These are phyloP conservation scores for Choristoneura fumiferana DNA, from an alignment of 1,140 invertebrate genomes.

Conservation along the genomic window DNA sequence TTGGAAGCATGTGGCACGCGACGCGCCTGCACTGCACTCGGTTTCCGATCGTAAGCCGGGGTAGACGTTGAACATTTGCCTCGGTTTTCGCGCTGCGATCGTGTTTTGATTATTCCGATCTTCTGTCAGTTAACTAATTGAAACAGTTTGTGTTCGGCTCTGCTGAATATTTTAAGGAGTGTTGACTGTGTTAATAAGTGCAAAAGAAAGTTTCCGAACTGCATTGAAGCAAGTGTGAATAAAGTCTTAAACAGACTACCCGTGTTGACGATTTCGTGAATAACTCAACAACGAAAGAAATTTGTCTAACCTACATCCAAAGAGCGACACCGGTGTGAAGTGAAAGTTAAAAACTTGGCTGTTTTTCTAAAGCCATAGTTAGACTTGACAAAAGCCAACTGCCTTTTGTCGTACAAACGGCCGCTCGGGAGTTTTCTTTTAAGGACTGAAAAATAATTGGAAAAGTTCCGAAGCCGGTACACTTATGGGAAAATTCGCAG, in stretches of 20 bases:
- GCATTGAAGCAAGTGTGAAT: conserved; percentile 19
- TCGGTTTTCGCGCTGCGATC: conserved; percentile 45
- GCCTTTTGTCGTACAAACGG: conserved; percentile 27
- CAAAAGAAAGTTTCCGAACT: conserved; percentile 30
- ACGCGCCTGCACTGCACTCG: conserved; percentile 53
- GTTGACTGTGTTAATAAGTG: conserved; percentile 27
- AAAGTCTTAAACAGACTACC: conserved; percentile 28
- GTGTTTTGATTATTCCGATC: conserved; percentile 61
- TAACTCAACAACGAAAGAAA: conserved; percentile 42
- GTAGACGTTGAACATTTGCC: conserved; percentile 39
- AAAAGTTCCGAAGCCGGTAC: conserved; percentile 44
- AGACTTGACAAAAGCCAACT: conserved; percentile 34
- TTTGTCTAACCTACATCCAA: conserved; percentile 56
- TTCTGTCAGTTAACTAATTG: conserved; percentile 23
- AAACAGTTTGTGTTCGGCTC: conserved; percentile 22
- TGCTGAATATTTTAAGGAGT: conserved; percentile 3
- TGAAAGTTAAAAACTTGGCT: conserved; percentile 61
- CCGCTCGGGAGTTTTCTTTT: conserved; percentile 32
- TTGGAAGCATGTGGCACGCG: conserved; percentile 69
- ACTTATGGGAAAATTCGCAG: conserved; percentile 46
- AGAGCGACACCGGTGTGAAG: conserved; percentile 48
- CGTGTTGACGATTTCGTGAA: conserved; percentile 41
- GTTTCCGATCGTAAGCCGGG: conserved; percentile 48
- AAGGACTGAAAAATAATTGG: conserved; percentile 51
- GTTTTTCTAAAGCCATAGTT: conserved; percentile 40